Evolutionary conservation across 2,113 vertebrate genomes (phyloP), one percentile per base, ranked within the genome.

Genomic region (Eolophus roseicapilla): DNA sequence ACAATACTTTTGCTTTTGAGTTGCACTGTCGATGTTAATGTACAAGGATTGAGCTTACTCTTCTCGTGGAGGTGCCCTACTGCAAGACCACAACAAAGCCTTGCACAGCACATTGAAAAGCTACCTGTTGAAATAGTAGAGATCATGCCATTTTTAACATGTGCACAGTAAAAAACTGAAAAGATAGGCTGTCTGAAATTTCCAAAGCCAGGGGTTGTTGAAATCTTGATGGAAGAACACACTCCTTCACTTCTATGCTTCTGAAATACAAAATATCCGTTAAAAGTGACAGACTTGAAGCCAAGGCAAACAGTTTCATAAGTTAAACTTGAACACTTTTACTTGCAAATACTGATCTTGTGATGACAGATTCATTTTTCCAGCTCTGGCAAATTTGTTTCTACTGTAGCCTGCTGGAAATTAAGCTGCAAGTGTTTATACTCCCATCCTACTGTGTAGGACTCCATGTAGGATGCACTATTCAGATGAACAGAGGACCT

Each of bases 361-460:
- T 4, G 86, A 94, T 93, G 91, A 96, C 95, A 95, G 95, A 96
- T 91, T 95, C 35, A 96, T 93, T 94, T 93, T 94, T 96, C 82
- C 70, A 94, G 59, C 70, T 80, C 81, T 67, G 74, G 63, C 41
- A 87, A 84, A 91, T 92, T 92, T 89, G 44, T 82, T 96, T 90
- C 89, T 93, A 76, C 83, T 62, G 77, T 76, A 94, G 47, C 47
- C 37, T 75, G 80, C 43, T 93, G 92, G 91, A 96, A 94, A 93
- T 95, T 93, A 87, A 47, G 37, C 77, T 73, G 41, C 59, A 82
- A 94, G 77, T 91, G 91, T 95, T 94, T 93, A 95, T 92, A 96
- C 88, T 87, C 57, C 76, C 83, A 27, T 83, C 47, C 21, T 86
- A 70, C 79, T 17, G 35, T 83, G 88, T 75, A 93, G 69, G 35